A percentile compares a stretch with the other conserved stretches of the same genome.
Evolutionary conservation across 1,140 invertebrate species (phyloP).

Genomic region (Pseudomyrmex sp.): DNA sequence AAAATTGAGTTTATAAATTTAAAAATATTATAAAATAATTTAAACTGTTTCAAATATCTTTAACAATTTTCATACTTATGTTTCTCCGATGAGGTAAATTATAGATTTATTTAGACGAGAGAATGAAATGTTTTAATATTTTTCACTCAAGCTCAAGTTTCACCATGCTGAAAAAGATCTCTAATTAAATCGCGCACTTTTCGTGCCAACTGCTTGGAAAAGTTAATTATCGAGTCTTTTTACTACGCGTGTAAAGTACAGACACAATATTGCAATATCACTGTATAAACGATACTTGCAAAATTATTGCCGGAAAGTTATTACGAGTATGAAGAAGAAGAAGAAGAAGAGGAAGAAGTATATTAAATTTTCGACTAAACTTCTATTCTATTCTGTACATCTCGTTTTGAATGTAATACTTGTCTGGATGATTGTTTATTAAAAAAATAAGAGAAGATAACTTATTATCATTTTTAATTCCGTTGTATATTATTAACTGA

Average conservation of each 20-base stretch:
- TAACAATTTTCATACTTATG: too few relatives aligned
- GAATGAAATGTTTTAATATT: background rate
- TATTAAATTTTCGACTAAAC: background rate
- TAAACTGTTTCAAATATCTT: too few relatives aligned
- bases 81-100: too few relatives aligned
- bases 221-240: slow-evolving; percentile 22
- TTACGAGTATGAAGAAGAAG: background rate
- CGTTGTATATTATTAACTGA: too few relatives aligned
- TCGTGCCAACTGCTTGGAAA: slow-evolving; percentile 19
- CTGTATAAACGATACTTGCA: slow-evolving; percentile 20
- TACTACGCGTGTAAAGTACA: slow-evolving; percentile 19
- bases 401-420: background rate
- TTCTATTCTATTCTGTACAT: background rate
- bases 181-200: background rate
- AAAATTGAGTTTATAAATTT: too few relatives aligned
- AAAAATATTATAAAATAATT: too few relatives aligned
- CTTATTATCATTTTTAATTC: too few relatives aligned
- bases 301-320: slow-evolving; percentile 29
- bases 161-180: too few relatives aligned
- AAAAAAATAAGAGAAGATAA: too few relatives aligned
- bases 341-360: slow-evolving; percentile 17
- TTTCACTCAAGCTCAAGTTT: too few relatives aligned
- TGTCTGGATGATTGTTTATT: too few relatives aligned
- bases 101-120: background rate
- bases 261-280: slow-evolving; percentile 12